Conservation (phyloP, 2,888 invertebrate genomes). For the Erynnis tages region DNA sequence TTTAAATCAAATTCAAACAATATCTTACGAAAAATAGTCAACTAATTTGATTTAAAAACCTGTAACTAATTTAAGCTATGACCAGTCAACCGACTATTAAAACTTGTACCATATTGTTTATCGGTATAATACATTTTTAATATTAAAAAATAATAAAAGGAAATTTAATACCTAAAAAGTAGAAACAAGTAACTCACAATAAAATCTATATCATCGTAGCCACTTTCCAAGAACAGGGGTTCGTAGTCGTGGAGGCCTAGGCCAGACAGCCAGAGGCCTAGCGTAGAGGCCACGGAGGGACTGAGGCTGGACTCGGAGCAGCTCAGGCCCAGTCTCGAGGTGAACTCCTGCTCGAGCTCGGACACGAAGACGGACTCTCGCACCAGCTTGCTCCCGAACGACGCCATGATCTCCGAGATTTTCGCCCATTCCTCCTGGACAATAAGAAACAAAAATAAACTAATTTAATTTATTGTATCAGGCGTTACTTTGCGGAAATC, state of each 20-base stretch:
- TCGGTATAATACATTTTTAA: no score
- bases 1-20: no score
- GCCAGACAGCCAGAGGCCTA: constrained; percentile 90
- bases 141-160: no score
- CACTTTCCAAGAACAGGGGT: constrained; percentile 90
- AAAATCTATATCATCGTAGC: constrained; percentile 95
- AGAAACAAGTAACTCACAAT: constrained; percentile 87
- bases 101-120: no score
- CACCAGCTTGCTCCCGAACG: constrained; percentile 92
- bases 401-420: constrained; percentile 97
- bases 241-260: constrained; percentile 92
- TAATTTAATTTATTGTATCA: no score
- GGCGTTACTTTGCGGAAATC: no score
- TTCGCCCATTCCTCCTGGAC: constrained; percentile 96
- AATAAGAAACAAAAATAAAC: not conserved
- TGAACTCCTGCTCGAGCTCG: constrained; percentile 90
- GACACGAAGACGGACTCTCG: constrained; percentile 89
- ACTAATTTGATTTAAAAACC: no score
- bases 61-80: no score
- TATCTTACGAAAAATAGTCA: no score
- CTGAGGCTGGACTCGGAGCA: constrained; percentile 81
- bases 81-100: no score
- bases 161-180: no score
- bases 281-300: constrained; percentile 82
- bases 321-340: constrained; percentile 84